A percentile compares a stretch with the other conserved stretches of the same genome.
Conservation (phyloP, 2,797 vertebrate genomes). For the Kryptolebias ocellatus region DNA sequence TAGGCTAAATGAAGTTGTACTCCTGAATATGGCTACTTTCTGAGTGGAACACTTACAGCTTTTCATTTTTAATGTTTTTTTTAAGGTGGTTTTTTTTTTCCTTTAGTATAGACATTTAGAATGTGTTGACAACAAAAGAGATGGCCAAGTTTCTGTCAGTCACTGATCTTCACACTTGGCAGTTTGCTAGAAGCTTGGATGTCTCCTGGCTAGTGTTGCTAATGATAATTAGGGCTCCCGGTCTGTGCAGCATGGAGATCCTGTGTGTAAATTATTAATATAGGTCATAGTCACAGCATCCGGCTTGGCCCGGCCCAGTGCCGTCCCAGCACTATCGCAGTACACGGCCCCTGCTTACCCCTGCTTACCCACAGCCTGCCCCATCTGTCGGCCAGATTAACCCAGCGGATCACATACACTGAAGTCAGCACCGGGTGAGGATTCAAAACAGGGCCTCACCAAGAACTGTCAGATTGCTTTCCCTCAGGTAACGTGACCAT, state of each 20-base stretch:
- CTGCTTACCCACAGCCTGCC: conserved; percentile 48
- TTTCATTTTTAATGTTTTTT: background rate
- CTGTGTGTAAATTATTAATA: conserved; percentile 83
- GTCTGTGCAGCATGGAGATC: conserved; percentile 69
- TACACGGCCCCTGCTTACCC: conserved; percentile 51
- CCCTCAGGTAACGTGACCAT: conserved; percentile 51
- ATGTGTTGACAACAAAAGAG: background rate
- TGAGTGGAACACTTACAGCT: background rate
- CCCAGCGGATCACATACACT: conserved; percentile 55
- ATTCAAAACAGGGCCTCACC: conserved; percentile 24
- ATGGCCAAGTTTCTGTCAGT: conserved; percentile 1
- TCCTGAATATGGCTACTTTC: conserved; percentile 2
- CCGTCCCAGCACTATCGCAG: conserved; percentile 55
- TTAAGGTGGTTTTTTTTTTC: background rate
- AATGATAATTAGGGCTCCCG: conserved; percentile 66
- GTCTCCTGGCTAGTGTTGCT: conserved; percentile 59
- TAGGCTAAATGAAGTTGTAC: conserved; percentile 1
- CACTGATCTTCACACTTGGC: conserved; percentile 32
- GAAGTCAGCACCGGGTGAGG: conserved; percentile 34
- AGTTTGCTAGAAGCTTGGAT: conserved; percentile 39
- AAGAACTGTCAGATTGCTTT: conserved; percentile 39
- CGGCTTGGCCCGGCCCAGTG: conserved; percentile 69
- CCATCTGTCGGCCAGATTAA: conserved; percentile 75
- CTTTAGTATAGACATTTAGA: conserved; percentile 4
- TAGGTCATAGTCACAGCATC: conserved; percentile 81